These are phyloP conservation scores for Adineta ricciae DNA, from an alignment of 2,888 invertebrate species.

Conservation along the genomic window DNA sequence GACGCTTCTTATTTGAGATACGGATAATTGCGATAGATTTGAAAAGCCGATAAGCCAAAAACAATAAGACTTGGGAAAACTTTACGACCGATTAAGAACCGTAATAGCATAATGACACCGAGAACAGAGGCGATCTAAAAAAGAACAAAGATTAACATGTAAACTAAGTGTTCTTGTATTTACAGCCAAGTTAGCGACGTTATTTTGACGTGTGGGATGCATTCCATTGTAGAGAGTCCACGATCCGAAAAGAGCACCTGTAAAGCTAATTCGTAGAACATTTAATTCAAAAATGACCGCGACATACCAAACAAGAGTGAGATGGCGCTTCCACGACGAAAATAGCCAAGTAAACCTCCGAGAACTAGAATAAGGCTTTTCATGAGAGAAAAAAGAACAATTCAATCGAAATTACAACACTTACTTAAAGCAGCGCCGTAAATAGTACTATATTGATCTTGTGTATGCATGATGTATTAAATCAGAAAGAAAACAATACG, in stretches of 20 bases:
- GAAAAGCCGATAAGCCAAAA: not conserved
- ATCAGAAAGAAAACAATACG: not conserved
- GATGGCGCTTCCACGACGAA: too few relatives aligned
- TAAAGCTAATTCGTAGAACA: not conserved
- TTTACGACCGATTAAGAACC: not conserved
- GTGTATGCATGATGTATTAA: not conserved
- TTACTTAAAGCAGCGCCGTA: not conserved
- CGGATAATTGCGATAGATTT: not conserved
- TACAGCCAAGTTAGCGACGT: not conserved
- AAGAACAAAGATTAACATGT: not conserved
- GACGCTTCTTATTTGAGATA: not conserved
- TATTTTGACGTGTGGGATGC: conserved; percentile 4
- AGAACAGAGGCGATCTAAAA: not conserved
- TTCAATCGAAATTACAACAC: not conserved
- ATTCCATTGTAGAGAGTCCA: not conserved
- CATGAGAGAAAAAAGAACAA: not conserved
- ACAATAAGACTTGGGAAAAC: not conserved
- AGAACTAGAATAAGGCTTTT: not conserved
- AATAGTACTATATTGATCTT: not conserved
- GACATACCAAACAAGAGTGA: not conserved
- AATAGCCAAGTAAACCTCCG: not conserved
- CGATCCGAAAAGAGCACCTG: not conserved
- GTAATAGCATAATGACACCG: not conserved
- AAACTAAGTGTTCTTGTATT: too few relatives aligned
- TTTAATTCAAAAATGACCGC: not conserved